Evolutionary conservation across 1,140 invertebrate genomes (phyloP), one percentile per base, ranked within the genome.

Genomic region (Heterodera schachtii): DNA sequence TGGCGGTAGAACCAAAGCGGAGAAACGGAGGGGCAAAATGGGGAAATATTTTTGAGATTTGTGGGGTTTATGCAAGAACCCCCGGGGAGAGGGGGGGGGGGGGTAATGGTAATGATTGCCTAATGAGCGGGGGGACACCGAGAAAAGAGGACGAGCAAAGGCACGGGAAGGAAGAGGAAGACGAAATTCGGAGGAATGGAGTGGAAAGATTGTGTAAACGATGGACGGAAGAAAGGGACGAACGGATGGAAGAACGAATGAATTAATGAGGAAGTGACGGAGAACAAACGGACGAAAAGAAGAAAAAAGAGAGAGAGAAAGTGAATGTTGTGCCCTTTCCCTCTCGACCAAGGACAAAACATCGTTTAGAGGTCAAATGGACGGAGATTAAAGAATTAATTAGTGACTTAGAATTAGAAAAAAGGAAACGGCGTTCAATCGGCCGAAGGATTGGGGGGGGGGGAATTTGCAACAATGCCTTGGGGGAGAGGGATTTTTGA

Each of bases 41-140:
- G 49, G 57, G 57, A 60, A 60, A 60, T 60, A 19, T 60, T 60
- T 60, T 60, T 60, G 57, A 60, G 57, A 60, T 60, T 60, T 60
- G 57, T 60, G 57, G 4, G 11, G 19, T 13, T 11, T 60, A 16
- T 11, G 57, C 49, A 8, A 52, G 49, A 52, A 6, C 49, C 49
- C 6, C 49, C 49, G 57, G 9, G 5, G 9, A 3, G 57, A 0
- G 9, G 57, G 57, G 16, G 57, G 49, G 49, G 5, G 49, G 49
- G 49, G 49, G 49, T 1, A 13, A 6, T 8, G 49, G 2, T 52
- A 1, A 19, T 13, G 57, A 60, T 60, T 60, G 57, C 57, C 57
- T 60, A 60, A 60, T 60, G 13, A 3, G 13, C 13, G 19, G 13
- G 57, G 3, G 57, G 57, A 60, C 57, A 60, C 19, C 57, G 57